Evolutionary conservation across 2,888 invertebrate genomes (phyloP), one percentile per base, ranked within the genome.

Genomic region (Pyrgus malvae): DNA sequence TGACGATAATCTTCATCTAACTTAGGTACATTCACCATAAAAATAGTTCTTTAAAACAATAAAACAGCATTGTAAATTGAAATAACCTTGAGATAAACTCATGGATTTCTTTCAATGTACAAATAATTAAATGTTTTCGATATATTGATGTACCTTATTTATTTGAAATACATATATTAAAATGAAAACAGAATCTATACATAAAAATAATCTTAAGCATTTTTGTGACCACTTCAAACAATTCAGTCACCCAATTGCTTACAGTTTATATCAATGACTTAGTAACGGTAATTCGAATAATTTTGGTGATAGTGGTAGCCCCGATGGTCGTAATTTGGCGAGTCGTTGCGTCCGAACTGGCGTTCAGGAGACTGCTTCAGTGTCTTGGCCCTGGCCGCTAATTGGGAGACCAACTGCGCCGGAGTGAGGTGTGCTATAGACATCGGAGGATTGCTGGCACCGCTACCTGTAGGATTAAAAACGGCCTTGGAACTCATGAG

Each of bases 371-470:
- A 23, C 9, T 87, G 80, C 65, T 87, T 82, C 63, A 89, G 56
- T 0, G 87, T 83, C 70, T 89, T 90, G 59, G 90, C 90, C 19
- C 88, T 79, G 7, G 89, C 89, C 17, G 87, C 88, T 38, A 89
- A 63, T 67, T 88, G 90, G 0, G 87, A 88, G 49, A 90, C 88
- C 51, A 90, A 66, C 64, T 90, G 90, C 23, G 90, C 90, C 2
- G 90, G 88, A 9, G 90, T 90, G 63, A 90, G 70, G 55, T 90
- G 90, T 11, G 88, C 80, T 45, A 90, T 86, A 3, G 90, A 90
- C 55, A 90, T 81, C 1, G 83, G 73, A 19, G 79, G 78, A 25
- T 79, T 74, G 29, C 79, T 80, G 2, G 74, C 65, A 12, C 74
- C 63, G 61, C 83, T 78, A 1, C 89, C 88, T 16, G 73, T 79